Percentiles rank a stretch among this genome's conserved stretches.
These are phyloP conservation scores for Oikopleura albicans DNA, from an alignment of 23 tunicate species.

Conservation along the genomic window DNA sequence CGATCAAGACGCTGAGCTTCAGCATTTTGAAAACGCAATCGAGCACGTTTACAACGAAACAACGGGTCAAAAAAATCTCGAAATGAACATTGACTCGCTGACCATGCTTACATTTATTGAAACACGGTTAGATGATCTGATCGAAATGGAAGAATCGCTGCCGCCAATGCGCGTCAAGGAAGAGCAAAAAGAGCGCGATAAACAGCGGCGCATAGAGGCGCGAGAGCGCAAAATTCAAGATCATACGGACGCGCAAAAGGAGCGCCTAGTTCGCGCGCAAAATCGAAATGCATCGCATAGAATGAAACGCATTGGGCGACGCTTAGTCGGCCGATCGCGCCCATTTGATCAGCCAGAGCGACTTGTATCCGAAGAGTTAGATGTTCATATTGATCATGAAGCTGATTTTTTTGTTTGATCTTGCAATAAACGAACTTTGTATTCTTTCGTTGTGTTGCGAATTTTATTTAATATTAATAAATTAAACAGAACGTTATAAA, in stretches of 20 bases:
- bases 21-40: not conserved
- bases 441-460: no score
- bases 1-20: not conserved
- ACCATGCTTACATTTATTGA: constrained; percentile 10
- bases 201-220: not conserved
- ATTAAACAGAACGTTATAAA: no score
- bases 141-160: no score
- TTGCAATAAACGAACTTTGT: no score
- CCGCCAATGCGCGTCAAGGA: no score
- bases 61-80: not conserved
- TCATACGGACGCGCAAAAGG: not conserved
- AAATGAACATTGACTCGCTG: not conserved
- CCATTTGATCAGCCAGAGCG: no score
- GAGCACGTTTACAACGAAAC: not conserved
- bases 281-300: not conserved
- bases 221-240: not conserved
- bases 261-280: not conserved
- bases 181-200: not conserved
- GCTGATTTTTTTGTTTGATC: no score
- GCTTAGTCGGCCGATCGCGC: not conserved
- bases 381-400: no score
- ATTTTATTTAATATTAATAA: no score
- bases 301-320: not conserved
- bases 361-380: no score
- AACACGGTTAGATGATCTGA: not conserved